Percentiles rank a stretch among this genome's conserved stretches.
These are phyloP conservation scores for Oikopleura dioica DNA, from an alignment of 23 tunicate genomes.

Conservation along the genomic window DNA sequence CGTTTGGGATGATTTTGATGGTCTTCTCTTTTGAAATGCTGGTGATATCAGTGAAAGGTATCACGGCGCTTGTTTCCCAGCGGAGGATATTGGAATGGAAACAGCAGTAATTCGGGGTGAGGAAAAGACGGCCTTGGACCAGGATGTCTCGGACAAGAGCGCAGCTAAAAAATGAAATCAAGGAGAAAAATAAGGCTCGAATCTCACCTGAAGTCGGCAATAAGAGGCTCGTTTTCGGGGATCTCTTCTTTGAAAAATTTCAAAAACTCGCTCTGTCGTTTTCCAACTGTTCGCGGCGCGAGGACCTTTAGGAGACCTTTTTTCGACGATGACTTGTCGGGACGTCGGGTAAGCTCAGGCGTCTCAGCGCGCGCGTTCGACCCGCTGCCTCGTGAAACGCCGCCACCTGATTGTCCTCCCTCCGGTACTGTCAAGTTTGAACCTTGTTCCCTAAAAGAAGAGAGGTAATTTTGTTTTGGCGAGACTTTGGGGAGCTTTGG, in stretches of 20 bases:
- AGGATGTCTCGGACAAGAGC: slow-evolving; percentile 74
- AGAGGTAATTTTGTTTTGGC: too few relatives aligned
- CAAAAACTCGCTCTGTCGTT: background rate
- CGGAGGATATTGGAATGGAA: slow-evolving; percentile 72
- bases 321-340: too few relatives aligned
- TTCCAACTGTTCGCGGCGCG: background rate
- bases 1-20: slow-evolving; percentile 72
- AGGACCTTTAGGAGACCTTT: background rate
- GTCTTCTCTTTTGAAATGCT: slow-evolving; percentile 54
- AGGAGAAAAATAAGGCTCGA: too few relatives aligned
- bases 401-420: too few relatives aligned
- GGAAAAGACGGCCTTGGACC: slow-evolving; percentile 86
- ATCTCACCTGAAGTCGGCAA: slow-evolving; percentile 12
- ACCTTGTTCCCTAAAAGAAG: too few relatives aligned
- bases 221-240: background rate
- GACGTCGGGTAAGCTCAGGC: too few relatives aligned
- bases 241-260: background rate
- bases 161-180: slow-evolving; percentile 54
- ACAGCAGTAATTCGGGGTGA: slow-evolving; percentile 74
- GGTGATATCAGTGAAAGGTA: slow-evolving; percentile 33
- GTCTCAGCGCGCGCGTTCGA: too few relatives aligned
- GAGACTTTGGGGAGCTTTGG: too few relatives aligned
- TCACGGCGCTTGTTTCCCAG: slow-evolving; percentile 50
- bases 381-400: too few relatives aligned
- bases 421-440: too few relatives aligned